Evolutionary conservation across 1,140 invertebrate species (phyloP), one percentile per base, ranked within the genome.

Genomic region (Trissolcus basalis): DNA sequence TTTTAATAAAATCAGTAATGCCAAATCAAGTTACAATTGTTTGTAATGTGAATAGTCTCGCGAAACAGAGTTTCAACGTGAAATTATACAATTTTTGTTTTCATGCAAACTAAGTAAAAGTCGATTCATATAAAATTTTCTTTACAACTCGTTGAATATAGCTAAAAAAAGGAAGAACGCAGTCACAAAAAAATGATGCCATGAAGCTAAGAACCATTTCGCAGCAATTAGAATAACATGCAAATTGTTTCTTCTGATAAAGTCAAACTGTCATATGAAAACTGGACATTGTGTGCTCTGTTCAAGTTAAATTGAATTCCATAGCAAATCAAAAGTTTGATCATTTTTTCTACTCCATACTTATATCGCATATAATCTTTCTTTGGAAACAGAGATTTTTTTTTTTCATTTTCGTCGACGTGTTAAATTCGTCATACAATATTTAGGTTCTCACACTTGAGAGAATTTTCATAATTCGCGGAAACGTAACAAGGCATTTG

Each of bases 401-500:
- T 27, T 27, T 27, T 27, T 27, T 3, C 6, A 27, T 27, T 27
- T 27, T 27, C 6, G 36, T 41, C 43, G 35, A 36, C 15, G 33
- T 53, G 36, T 58, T n/a, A 36, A 6, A 58, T 41, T 53, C 8
- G 58, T 60, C 32, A 36, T 13, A 45, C 12, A 47, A 16, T 56
- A 70, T 45, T 14, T 56, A 61, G 35, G 19, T 51, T 58, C 59
- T 63, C 53, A 11, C 13, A 43, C n/a, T 32, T 11, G 48, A 64
- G 54, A 64, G 60, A 1, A 53, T 11, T 58, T 58, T 13, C 27
- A 27, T 48, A 63, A 56, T 58, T 50, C 50, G 39, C 35, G 48
- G 19, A 64, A 72, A 54, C 41, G 16, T 63, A 63, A 58, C 47
- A 59, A 64, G 64, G 60, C 69, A 72, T 72, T 72, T 16, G 13